Base-by-base conservation (phyloP, 2,888 invertebrate species). In the Priapulus caudatus region DNA sequence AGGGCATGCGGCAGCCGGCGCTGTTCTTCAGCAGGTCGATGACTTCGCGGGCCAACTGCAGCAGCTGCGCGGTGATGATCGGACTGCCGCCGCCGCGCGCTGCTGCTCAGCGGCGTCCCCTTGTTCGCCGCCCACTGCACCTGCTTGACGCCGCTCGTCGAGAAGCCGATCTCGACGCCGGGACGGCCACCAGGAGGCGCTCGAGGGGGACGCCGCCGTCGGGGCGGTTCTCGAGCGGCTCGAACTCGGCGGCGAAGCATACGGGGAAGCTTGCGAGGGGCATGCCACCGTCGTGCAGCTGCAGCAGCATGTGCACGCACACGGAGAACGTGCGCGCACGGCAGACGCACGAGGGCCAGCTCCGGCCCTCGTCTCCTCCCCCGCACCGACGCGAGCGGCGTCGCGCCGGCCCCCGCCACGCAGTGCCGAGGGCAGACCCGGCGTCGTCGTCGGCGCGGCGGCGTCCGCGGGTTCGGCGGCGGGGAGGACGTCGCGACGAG, bases 131-230 rank as follows among this genome's bases (percentile, higher is more conserved):
- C 64, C 68, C 71, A 72, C 54, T 75, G 71, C 24, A 81, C 70
- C 58, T 75, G 74, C 64, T 80, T 81, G n/a, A 77, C 73, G 53
- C 77, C 75, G 48, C 74, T 73, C 19, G 69, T 65, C 3, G 71
- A 69, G 57, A 75, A 73, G 46, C 73, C 70, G 22, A 81, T 71
- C 60, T 78, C 76, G 33, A 92, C 78, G 24, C 83, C 83, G 5
- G 81, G 5, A 90, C 79, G 68, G 87, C 88, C 48, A 88, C 83
- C 21, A 95, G 79, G 51, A 95, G 74, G 72, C 93, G 85, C 68
- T 95, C 95, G 52, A 95, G 71, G 0, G 89, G 83, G 16, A 91
- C 90, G 2, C 90, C 89, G 54, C 72, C 77, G 2, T 79, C 79
- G 3, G 49, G 45, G n/a, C 18, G 19, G 21, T 66, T 62, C 23